These are phyloP conservation scores for Embiotoca jacksoni DNA, from an alignment of 2,113 vertebrate genomes.

Conservation along the genomic window DNA sequence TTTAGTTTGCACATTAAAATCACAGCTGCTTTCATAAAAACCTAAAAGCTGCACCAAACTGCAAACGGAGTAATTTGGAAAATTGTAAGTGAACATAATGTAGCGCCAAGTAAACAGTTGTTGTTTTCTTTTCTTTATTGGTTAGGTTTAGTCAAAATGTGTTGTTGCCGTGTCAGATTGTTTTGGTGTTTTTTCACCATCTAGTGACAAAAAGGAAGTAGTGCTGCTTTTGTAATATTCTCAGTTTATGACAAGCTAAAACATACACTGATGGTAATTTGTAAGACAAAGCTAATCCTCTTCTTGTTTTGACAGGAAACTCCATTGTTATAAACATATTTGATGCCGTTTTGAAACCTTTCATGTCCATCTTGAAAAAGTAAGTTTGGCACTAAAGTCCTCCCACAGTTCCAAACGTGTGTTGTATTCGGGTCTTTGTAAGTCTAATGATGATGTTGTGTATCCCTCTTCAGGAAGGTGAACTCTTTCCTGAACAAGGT, in stretches of 20 bases:
- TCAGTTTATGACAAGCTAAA: too few species aligned
- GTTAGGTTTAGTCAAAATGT: too few species aligned
- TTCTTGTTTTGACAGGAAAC: slow-evolving; percentile 74
- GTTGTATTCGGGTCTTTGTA: fast-evolving
- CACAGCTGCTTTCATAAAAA: background rate
- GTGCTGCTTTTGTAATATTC: too few species aligned
- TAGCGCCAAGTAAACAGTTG: too few species aligned
- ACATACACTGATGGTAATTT: background rate
- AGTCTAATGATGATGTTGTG: background rate
- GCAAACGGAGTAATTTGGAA: background rate
- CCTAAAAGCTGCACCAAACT: background rate
- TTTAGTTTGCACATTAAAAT: background rate
- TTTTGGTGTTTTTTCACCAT: background rate
- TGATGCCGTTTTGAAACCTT: slow-evolving; percentile 78
- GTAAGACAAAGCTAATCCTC: background rate
- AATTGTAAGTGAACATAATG: too few species aligned
- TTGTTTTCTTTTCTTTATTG: too few species aligned
- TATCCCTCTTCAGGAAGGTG: slow-evolving; percentile 74
- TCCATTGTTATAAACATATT: slow-evolving; percentile 81
- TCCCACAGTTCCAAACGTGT: background rate
- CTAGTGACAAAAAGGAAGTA: background rate
- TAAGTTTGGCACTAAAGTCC: slow-evolving; percentile 49
- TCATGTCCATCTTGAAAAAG: slow-evolving; percentile 83
- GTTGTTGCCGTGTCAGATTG: background rate
- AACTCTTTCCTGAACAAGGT: slow-evolving; percentile 79